These are phyloP conservation scores for Zeus faber DNA, from an alignment of 2,113 vertebrate genomes.

Conservation along the genomic window DNA sequence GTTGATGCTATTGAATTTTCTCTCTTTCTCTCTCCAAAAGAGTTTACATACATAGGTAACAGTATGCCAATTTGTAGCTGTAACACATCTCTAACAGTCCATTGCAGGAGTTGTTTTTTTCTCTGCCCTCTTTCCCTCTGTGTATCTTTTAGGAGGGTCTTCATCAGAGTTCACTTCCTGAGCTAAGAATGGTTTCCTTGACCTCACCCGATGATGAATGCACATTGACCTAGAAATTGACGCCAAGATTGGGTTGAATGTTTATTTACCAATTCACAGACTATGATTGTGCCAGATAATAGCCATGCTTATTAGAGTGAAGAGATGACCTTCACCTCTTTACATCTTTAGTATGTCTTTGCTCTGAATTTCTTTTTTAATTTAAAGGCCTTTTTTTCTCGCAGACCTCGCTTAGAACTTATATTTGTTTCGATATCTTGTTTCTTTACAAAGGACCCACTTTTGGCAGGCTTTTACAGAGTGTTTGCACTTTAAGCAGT, in stretches of 20 bases:
- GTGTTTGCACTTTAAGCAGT: background rate
- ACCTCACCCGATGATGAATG: slow-evolving; percentile 14
- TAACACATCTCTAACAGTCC: slow-evolving; percentile 7
- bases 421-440: background rate
- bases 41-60: background rate
- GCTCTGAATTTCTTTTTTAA: background rate
- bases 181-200: slow-evolving; percentile 26
- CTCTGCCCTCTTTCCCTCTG: slow-evolving; percentile 2
- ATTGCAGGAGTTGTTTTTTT: slow-evolving; percentile 17
- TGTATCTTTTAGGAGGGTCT: slow-evolving; percentile 22
- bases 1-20: too few species aligned
- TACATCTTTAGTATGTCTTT: background rate
- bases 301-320: background rate
- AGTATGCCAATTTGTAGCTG: slow-evolving; percentile 10
- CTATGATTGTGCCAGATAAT: background rate
- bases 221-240: background rate
- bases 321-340: background rate
- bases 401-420: background rate
- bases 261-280: background rate
- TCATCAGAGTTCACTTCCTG: slow-evolving; percentile 20
- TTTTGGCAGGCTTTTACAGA: background rate
- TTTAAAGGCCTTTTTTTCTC: background rate
- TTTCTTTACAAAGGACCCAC: too few species aligned
- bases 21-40: too few species aligned
- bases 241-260: background rate